Base-by-base conservation (phyloP, 2,113 vertebrate genomes). In the Salvator merianae region DNA sequence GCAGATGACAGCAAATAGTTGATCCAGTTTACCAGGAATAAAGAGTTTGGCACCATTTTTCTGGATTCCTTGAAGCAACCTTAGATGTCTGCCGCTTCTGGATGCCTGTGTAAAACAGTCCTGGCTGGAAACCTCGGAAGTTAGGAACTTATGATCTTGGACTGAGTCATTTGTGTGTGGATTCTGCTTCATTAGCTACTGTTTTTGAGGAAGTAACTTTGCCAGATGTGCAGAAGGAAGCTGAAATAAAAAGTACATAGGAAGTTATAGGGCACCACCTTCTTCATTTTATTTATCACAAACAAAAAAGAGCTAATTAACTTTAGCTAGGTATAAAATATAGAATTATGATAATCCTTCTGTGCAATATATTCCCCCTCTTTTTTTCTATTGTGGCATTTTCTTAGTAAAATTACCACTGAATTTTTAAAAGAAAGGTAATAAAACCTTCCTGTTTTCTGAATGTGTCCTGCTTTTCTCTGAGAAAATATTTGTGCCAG, bases 401-500 rank as follows among this genome's bases (percentile, higher is more conserved):
- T 79, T 66, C 53, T 78, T 84, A 77, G 53, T 47, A 36, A 71
- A 63, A 79, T 63, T 62, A 66, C 30, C 28, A 78, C 78, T 34
- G 47, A 68, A 66, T 53, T 69, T 79, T 84, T 79, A 59, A 55
- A 77, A 84, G 50, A 43, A 72, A 28, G 65, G 38, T 62, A 53
- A 63, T 84, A 79, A 84, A 79, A 78, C 53, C 40, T 84, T 28
- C 36, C 65, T 71, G 50, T 71, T 84, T 84, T 68, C 75, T 71
- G 75, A 70, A 78, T 65, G 75, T 84, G 65, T 47, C 83, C 66
- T 71, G 36, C 9, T 84, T 77, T 78, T 81, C 69, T 34, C 70
- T 74, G 18, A 74, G 20, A 38, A 63, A 84, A 70, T 70, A 69
- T 24, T 77, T 71, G 75, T 84, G 62, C 62, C 77, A 83, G 53